Evolutionary conservation across 2,113 vertebrate species (phyloP).

Genomic region (Tragelaphus scriptus): DNA sequence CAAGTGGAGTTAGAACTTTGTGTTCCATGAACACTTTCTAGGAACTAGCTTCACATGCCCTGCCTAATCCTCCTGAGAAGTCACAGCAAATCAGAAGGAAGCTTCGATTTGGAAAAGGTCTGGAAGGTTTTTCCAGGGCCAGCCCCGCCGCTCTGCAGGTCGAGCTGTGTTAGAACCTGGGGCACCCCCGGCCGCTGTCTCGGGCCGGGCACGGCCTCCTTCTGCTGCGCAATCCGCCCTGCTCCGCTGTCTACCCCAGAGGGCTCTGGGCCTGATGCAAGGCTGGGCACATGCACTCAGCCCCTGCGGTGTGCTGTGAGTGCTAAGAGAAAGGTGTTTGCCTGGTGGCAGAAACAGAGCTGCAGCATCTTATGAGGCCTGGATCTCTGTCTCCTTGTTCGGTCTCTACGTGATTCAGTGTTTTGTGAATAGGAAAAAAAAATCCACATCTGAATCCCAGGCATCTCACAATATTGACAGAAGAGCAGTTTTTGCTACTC

Average conservation of each 20-base stretch:
- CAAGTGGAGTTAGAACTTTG: background rate
- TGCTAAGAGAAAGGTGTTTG: background rate
- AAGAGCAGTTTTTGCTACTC: background rate
- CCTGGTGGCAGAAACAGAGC: background rate
- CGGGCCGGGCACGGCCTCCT: background rate
- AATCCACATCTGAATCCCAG: background rate
- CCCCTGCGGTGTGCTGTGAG: accelerated
- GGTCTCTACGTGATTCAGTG: background rate
- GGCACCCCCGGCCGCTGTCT: accelerated
- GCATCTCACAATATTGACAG: background rate
- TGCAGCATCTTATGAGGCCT: background rate
- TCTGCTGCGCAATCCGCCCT: background rate
- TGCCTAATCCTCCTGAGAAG: background rate
- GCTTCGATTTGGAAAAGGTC: background rate
- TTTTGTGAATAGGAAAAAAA: background rate
- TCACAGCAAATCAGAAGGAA: background rate
- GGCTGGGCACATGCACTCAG: accelerated
- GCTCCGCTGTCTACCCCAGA: no score
- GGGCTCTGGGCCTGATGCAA: background rate
- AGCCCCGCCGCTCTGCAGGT: background rate
- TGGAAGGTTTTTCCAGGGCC: background rate
- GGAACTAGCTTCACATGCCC: background rate
- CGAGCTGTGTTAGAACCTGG: background rate
- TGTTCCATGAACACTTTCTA: background rate
- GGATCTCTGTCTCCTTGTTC: background rate